Evolutionary conservation across 2,797 vertebrate genomes (phyloP).

Genomic region (Lutjanus argentimaculatus): DNA sequence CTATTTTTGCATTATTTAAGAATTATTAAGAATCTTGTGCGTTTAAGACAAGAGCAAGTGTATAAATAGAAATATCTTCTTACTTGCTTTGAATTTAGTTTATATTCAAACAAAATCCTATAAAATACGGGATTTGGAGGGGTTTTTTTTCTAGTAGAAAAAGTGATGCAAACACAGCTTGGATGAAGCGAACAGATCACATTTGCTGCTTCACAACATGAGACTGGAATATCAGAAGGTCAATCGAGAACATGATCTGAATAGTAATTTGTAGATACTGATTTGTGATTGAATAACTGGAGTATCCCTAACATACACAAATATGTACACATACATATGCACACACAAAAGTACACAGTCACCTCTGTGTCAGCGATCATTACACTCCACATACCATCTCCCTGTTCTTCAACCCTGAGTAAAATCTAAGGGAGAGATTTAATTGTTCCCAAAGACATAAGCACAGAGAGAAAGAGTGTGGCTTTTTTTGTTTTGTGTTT

Average conservation of each 20-base stretch:
- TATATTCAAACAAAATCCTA: constrained; percentile 60
- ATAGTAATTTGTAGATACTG: constrained; percentile 40
- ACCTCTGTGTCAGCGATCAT: constrained; percentile 63
- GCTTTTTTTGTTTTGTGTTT: constrained; percentile 47
- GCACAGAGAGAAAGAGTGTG: constrained; percentile 82
- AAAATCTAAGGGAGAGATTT: constrained; percentile 88
- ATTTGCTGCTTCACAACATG: constrained; percentile 53
- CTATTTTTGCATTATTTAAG: constrained; percentile 59
- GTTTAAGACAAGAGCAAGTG: constrained; percentile 67
- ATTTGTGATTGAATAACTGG: constrained; percentile 52
- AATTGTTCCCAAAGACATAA: constrained; percentile 85
- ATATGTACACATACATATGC: constrained; percentile 49
- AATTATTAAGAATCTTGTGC: constrained; percentile 72
- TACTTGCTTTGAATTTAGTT: constrained; percentile 61
- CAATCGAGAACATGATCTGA: constrained; percentile 44
- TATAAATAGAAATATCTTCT: constrained; percentile 61
- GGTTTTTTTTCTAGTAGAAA: constrained; percentile 59
- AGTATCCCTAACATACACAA: constrained; percentile 58
- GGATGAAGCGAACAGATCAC: constrained; percentile 54
- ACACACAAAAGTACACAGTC: constrained; percentile 69
- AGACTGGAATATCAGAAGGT: constrained; percentile 28
- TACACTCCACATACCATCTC: constrained; percentile 80
- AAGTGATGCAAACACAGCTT: constrained; percentile 49
- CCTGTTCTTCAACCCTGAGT: constrained; percentile 90
- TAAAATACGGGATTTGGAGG: constrained; percentile 60